Percentiles rank a stretch among this genome's conserved stretches.
Evolutionary conservation across 2,113 vertebrate genomes (phyloP).

Genomic region (Monopterus albus): DNA sequence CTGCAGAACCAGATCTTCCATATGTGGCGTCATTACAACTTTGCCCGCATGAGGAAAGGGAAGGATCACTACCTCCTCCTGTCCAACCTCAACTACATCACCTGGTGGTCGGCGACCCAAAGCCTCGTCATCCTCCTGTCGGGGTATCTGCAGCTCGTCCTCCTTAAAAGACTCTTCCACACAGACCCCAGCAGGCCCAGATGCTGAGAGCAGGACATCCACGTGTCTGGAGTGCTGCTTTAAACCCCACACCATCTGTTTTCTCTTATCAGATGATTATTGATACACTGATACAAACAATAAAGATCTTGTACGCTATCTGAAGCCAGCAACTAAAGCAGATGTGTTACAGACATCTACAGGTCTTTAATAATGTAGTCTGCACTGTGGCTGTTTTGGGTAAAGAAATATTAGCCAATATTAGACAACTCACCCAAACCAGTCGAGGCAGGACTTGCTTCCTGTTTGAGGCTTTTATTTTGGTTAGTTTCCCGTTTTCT

Average conservation of each 20-base stretch:
- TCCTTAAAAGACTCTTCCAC: slow-evolving; percentile 85
- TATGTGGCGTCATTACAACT: slow-evolving; percentile 88
- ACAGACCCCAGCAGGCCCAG: slow-evolving; percentile 66
- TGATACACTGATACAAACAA: background rate
- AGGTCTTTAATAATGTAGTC: too few species aligned
- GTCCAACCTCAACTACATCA: slow-evolving; percentile 85
- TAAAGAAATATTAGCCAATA: too few species aligned
- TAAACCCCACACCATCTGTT: too few species aligned
- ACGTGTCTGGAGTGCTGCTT: background rate
- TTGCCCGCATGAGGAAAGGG: slow-evolving; percentile 83
- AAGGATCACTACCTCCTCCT: slow-evolving; percentile 84
- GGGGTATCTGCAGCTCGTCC: slow-evolving; percentile 83
- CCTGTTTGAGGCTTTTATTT: too few species aligned
- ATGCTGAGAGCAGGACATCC: slow-evolving; percentile 73
- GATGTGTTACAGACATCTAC: too few species aligned
- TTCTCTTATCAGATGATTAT: background rate
- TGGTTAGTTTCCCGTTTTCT: too few species aligned
- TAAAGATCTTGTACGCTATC: background rate
- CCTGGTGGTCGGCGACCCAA: slow-evolving; percentile 86
- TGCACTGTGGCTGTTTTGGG: too few species aligned
- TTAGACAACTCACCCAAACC: too few species aligned
- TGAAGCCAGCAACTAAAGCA: background rate
- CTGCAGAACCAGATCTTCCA: slow-evolving; percentile 83
- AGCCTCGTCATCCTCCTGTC: slow-evolving; percentile 84
- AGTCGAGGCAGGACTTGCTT: too few species aligned